Percentiles rank a stretch among this genome's conserved stretches.
These are phyloP conservation scores for Coregonus suidteri DNA, from an alignment of 2,797 vertebrate species.

Conservation along the genomic window DNA sequence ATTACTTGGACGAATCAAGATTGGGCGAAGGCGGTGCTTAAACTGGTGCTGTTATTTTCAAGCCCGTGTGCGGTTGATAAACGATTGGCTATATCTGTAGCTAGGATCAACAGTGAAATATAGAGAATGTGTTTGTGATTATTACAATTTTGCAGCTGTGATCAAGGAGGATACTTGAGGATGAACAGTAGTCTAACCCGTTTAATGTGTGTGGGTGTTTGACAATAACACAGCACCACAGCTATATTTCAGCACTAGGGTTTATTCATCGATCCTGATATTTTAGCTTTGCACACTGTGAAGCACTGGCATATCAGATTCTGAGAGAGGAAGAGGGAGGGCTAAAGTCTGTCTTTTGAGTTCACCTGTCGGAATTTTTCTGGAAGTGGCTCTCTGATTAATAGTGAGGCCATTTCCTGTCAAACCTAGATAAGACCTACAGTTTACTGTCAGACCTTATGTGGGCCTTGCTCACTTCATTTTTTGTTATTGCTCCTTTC, in stretches of 20 bases:
- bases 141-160: neutral
- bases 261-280: neutral
- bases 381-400: neutral
- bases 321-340: neutral
- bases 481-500: neutral
- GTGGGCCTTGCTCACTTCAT: neutral
- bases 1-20: too few relatives aligned
- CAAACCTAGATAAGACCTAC: neutral
- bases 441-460: neutral
- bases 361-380: neutral
- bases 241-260: too few relatives aligned
- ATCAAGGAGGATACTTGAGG: neutral
- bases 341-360: neutral
- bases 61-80: too few relatives aligned
- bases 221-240: neutral
- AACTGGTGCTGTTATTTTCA: too few relatives aligned
- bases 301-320: neutral
- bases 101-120: too few relatives aligned
- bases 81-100: too few relatives aligned
- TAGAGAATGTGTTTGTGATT: neutral
- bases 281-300: neutral
- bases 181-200: neutral
- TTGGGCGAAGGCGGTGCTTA: too few relatives aligned
- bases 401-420: conserved; percentile 1
- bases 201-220: neutral